Conservation (phyloP, 2,113 vertebrate genomes). For the Ctenomys sociabilis region DNA sequence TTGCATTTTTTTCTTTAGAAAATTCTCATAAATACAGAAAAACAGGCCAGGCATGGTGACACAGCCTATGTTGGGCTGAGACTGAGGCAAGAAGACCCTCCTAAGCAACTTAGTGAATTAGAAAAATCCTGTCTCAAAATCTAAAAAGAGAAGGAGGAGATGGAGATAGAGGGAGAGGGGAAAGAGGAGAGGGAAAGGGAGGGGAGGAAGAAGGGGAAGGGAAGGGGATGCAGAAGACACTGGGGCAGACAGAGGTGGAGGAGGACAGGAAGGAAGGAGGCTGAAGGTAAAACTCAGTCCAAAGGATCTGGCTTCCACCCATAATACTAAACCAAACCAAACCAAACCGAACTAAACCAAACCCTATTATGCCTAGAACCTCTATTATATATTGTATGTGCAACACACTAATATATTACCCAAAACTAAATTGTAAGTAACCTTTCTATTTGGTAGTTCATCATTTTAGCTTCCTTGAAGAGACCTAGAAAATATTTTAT, state of each 20-base stretch:
- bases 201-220: not conserved
- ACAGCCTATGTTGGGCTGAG: not conserved
- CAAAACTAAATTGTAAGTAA: not conserved
- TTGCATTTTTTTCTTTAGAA: not conserved
- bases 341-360: not conserved
- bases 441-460: not conserved
- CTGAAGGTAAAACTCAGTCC: not conserved
- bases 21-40: not conserved
- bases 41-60: not conserved
- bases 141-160: not conserved
- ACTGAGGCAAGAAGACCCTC: not conserved
- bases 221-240: not conserved
- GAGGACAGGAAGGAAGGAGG: not conserved
- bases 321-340: not conserved
- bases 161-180: not conserved
- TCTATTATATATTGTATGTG: not conserved
- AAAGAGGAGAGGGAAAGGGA: not conserved
- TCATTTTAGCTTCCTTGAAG: not conserved
- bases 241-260: not conserved
- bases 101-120: not conserved
- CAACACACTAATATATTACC: not conserved
- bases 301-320: not conserved
- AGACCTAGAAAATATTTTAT: not conserved
- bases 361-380: not conserved
- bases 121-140: not conserved